Evolutionary conservation across 1,140 invertebrate genomes (phyloP).

Genomic region (Cardiocondyla obscurior): DNA sequence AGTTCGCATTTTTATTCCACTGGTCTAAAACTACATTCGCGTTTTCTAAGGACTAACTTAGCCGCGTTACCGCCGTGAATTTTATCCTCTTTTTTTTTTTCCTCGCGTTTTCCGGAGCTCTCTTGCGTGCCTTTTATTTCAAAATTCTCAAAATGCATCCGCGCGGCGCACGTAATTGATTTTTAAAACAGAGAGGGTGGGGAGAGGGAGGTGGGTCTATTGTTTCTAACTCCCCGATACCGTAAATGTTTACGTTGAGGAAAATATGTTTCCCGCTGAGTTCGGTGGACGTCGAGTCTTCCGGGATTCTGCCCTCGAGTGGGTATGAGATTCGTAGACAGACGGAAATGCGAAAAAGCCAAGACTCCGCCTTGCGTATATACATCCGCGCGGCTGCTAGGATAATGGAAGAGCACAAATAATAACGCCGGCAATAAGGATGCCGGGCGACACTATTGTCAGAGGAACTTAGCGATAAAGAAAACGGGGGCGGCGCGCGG

Average conservation of each 20-base stretch:
- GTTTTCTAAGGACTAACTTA: no score
- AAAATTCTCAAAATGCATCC: no score
- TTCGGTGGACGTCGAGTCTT: background rate
- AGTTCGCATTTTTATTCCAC: no score
- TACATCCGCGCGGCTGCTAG: background rate
- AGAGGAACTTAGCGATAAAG: slow-evolving; percentile 12
- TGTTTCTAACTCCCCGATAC: background rate
- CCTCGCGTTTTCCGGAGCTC: no score
- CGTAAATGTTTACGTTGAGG: background rate
- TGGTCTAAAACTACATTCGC: no score
- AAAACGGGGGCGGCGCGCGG: background rate
- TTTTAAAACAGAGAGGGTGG: no score
- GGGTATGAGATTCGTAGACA: background rate
- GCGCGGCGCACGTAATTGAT: no score
- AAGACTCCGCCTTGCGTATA: background rate
- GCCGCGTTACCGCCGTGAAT: no score
- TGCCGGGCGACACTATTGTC: background rate
- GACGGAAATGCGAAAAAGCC: background rate
- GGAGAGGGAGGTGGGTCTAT: no score
- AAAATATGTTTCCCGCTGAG: background rate
- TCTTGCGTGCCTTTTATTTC: no score
- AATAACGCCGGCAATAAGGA: slow-evolving; percentile 5
- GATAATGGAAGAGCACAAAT: background rate
- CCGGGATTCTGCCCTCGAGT: background rate
- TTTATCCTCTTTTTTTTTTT: no score